Evolutionary conservation across 2,888 invertebrate genomes (phyloP).

Genomic region (Encarsia formosa): DNA sequence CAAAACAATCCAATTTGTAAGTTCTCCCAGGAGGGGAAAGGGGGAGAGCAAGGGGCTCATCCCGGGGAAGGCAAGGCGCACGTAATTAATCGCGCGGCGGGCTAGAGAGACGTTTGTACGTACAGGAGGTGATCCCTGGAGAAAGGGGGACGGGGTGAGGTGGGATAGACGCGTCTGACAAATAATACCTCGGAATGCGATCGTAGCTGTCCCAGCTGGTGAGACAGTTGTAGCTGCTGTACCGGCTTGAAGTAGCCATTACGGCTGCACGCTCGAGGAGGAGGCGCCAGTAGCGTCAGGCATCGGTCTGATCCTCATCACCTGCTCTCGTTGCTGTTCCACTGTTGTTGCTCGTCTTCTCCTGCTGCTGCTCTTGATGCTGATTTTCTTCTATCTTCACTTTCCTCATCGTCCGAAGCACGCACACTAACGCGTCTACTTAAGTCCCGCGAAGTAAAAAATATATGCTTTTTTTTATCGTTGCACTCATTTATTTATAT

Average conservation of each 20-base stretch:
- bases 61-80: too few species aligned
- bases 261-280: conserved; percentile 11
- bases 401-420: too few species aligned
- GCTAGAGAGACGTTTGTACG: background rate
- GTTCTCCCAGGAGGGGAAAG: too few species aligned
- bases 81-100: conserved; percentile 7
- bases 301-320: conserved; percentile 3
- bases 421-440: too few species aligned
- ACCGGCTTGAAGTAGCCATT: conserved; percentile 72
- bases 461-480: too few species aligned
- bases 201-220: conserved; percentile 90
- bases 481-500: too few species aligned
- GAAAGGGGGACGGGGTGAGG: background rate
- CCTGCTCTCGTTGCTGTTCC: background rate
- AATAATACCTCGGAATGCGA: conserved; percentile 79
- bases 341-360: too few species aligned
- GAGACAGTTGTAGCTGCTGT: conserved; percentile 84
- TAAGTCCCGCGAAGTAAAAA: too few species aligned
- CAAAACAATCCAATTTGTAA: too few species aligned
- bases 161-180: background rate
- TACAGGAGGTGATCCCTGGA: background rate
- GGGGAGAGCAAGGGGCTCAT: too few species aligned
- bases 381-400: too few species aligned
- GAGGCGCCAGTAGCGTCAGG: conserved; percentile 9
- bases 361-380: too few species aligned